These are phyloP conservation scores for Drosophila arizonae DNA, from an alignment of 1,140 invertebrate genomes.

Conservation along the genomic window DNA sequence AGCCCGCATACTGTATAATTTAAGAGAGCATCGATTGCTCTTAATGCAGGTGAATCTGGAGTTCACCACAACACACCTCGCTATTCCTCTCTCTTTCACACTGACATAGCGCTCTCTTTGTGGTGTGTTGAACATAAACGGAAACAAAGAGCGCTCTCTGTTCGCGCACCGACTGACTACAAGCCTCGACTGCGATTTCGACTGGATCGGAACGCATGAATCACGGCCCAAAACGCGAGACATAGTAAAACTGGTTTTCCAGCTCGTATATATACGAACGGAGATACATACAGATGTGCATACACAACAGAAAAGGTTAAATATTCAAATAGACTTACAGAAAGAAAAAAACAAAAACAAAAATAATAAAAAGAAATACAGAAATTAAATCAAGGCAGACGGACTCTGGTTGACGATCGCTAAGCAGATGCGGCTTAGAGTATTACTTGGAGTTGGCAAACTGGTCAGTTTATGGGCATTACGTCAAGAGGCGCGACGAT, in stretches of 20 bases:
- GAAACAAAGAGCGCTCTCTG: slow-evolving; percentile 43
- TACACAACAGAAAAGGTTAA: slow-evolving; percentile 71
- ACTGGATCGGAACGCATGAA: slow-evolving; percentile 66
- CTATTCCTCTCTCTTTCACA: not conserved
- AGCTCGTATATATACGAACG: slow-evolving; percentile 7
- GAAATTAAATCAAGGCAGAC: slow-evolving; percentile 5
- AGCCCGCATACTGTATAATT: slow-evolving; percentile 43
- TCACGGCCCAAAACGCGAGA: slow-evolving; percentile 59
- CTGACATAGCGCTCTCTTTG: not conserved
- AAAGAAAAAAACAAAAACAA: slow-evolving; percentile 30
- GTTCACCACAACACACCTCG: slow-evolving; percentile 20
- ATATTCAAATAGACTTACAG: slow-evolving; percentile 62
- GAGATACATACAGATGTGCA: slow-evolving; percentile 22
- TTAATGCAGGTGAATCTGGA: slow-evolving; percentile 40
- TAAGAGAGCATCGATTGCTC: slow-evolving; percentile 47
- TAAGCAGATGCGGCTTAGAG: slow-evolving; percentile 15
- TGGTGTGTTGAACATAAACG: slow-evolving; percentile 29
- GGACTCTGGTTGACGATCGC: slow-evolving; percentile 25
- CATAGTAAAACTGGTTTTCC: slow-evolving; percentile 75
- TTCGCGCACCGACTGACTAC: slow-evolving; percentile 6
- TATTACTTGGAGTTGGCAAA: slow-evolving; percentile 19
- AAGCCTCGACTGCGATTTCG: slow-evolving; percentile 41
- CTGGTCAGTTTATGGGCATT: slow-evolving; percentile 47
- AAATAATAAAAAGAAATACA: slow-evolving; percentile 24
- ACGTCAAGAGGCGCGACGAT: slow-evolving; percentile 41